A percentile compares a stretch with the other conserved stretches of the same genome.
Conservation (phyloP, 2,797 vertebrate species). For the Pseudochirops cupreus region DNA sequence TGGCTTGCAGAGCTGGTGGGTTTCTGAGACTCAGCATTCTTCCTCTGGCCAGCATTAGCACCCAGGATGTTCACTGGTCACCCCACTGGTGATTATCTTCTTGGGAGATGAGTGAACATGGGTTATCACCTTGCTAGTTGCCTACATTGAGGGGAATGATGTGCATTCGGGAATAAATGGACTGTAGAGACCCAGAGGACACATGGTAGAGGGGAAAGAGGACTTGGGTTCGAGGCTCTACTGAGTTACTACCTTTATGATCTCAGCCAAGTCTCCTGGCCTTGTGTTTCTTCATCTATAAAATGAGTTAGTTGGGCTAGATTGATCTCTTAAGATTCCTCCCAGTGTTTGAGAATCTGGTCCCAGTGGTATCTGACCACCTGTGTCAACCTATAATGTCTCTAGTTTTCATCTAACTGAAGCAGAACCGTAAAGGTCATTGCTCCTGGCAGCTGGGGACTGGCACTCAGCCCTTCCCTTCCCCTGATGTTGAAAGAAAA, state of each 20-base stretch:
- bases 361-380: neutral
- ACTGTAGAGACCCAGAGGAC: neutral
- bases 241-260: neutral
- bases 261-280: neutral
- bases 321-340: neutral
- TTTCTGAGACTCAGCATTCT: neutral
- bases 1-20: neutral
- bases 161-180: rapidly evolving
- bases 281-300: neutral
- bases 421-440: neutral
- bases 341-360: neutral
- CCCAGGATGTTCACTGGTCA: rapidly evolving
- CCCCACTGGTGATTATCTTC: neutral
- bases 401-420: neutral
- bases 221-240: neutral
- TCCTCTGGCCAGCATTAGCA: neutral
- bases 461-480: neutral
- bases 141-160: neutral
- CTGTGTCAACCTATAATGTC: neutral
- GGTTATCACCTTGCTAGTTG: neutral
- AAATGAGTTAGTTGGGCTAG: neutral
- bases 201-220: neutral
- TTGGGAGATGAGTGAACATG: neutral
- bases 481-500: conserved; percentile 18
- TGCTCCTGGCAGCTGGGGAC: neutral